Evolutionary conservation across 2,888 invertebrate species (phyloP).

Genomic region (Xestoiulus laeticollis): DNA sequence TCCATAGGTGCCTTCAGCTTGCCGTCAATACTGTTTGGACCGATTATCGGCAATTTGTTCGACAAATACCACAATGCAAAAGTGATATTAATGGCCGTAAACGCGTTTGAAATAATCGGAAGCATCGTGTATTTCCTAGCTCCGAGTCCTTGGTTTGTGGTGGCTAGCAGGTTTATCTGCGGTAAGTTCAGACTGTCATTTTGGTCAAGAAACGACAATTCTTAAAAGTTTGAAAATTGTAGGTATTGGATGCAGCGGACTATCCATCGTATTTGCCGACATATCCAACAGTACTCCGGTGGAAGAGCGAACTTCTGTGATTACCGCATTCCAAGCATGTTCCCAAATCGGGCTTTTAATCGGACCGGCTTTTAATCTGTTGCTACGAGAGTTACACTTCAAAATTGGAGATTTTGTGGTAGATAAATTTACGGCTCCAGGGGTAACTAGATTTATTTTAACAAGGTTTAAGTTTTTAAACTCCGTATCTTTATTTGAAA

Average conservation of each 20-base stretch:
- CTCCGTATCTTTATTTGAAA: not conserved
- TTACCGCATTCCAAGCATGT: slow-evolving; percentile 64
- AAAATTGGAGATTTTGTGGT: slow-evolving; percentile 62
- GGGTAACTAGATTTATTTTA: slow-evolving; percentile 62
- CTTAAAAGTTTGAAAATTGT: not conserved
- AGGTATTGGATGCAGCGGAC: slow-evolving; percentile 64
- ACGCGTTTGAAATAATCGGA: slow-evolving; percentile 62
- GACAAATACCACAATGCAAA: slow-evolving; percentile 63
- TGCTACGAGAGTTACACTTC: slow-evolving; percentile 62
- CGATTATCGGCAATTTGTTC: slow-evolving; percentile 64
- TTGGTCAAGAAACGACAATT: not conserved
- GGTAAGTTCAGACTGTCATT: slow-evolving; percentile 59
- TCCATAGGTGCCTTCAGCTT: slow-evolving; percentile 65
- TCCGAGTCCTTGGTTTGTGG: slow-evolving; percentile 63
- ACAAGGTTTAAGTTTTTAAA: too few species aligned
- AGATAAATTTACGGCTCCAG: slow-evolving; percentile 64
- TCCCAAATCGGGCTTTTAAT: slow-evolving; percentile 65
- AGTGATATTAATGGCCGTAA: slow-evolving; percentile 62
- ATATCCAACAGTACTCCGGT: slow-evolving; percentile 64
- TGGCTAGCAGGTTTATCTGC: slow-evolving; percentile 63
- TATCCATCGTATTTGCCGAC: slow-evolving; percentile 64
- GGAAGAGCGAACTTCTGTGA: slow-evolving; percentile 64
- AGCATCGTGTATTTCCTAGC: slow-evolving; percentile 66
- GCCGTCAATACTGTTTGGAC: slow-evolving; percentile 64
- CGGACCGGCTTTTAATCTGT: slow-evolving; percentile 65